Evolutionary conservation across 2,113 vertebrate genomes (phyloP), one percentile per base, ranked within the genome.

Genomic region (Tychaedon coryphoeus): DNA sequence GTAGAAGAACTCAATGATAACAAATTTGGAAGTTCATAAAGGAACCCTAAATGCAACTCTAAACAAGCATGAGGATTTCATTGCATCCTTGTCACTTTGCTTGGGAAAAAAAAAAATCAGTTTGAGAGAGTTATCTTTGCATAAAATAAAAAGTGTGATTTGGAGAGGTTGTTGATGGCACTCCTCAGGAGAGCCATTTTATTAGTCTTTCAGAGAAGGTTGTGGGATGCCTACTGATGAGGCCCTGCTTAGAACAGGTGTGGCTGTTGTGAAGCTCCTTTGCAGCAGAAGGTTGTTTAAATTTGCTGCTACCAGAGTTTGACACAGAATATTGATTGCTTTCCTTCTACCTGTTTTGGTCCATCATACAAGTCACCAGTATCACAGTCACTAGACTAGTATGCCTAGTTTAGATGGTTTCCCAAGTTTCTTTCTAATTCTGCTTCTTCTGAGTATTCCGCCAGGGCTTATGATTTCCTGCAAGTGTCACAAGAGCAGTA

Each of bases 121-220:
- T 48, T 65, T 86, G 43, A 81, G 79, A 81, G 76, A 77, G 61
- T 82, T 91, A 36, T 28, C 65, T 87, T 60, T 45, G 54, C 54
- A 14, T 82, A 76, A 93, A 90, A 77, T 72, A 79, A 82, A 65
- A 94, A 67, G 62, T 82, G 48, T 43, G 29, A 33, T 92, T 73
- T 8, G 1, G 54, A 73, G 64, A 50, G 72, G 56, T 70, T 62
- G 86, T 58, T 90, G 72, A 74, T 91, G 75, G 69, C 60, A 83
- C 75, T 94, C 60, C 91, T 91, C 51, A 67, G 88, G 87, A 96
- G 73, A 87, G n/a, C 43, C n/a, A 71, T 91, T 95, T 87, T 81
- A n/a, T 77, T 71, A 71, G 69, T 31, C 84, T 91, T 73, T 78
- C 48, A 72, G 77, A 84, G 88, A 81, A 86, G 75, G 79, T 90